Conservation (phyloP, 1,140 invertebrate species). For the Eriosoma lanigerum region DNA sequence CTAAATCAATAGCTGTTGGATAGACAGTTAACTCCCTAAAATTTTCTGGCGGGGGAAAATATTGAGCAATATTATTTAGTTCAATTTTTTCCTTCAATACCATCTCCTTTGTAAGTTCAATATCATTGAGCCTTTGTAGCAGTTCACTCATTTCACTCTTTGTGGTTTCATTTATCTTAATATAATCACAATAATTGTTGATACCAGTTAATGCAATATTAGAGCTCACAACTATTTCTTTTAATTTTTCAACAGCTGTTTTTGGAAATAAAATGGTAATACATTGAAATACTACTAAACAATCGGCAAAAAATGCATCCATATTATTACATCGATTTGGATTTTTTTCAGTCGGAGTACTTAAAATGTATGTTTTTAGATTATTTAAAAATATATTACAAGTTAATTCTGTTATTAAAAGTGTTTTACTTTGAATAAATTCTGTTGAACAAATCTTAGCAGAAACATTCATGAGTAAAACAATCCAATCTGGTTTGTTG, state of each 20-base stretch:
- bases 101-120: slow-evolving; percentile 12
- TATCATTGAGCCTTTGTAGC: slow-evolving; percentile 40
- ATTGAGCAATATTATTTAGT: slow-evolving; percentile 20
- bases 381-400: slow-evolving; percentile 33
- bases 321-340: slow-evolving; percentile 20
- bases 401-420: slow-evolving; percentile 30
- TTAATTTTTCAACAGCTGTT: slow-evolving; percentile 40
- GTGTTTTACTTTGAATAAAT: slow-evolving; percentile 14
- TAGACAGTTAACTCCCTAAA: slow-evolving; percentile 52
- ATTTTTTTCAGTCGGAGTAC: slow-evolving; percentile 41
- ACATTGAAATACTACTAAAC: slow-evolving; percentile 40
- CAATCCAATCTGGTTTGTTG: slow-evolving; percentile 51
- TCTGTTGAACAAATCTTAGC: slow-evolving; percentile 45
- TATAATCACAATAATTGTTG: slow-evolving; percentile 28
- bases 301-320: slow-evolving; percentile 38
- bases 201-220: slow-evolving; percentile 41
- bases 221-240: slow-evolving; percentile 38
- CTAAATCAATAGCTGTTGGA: slow-evolving; percentile 48
- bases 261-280: slow-evolving; percentile 49
- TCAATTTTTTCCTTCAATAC: slow-evolving; percentile 41
- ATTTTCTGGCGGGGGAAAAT: slow-evolving; percentile 49
- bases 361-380: slow-evolving; percentile 27
- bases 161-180: slow-evolving; percentile 44
- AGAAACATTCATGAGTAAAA: slow-evolving; percentile 49
- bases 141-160: slow-evolving; percentile 27